Conservation (phyloP, 1,140 invertebrate species). For the Centruroides sculpturatus region DNA sequence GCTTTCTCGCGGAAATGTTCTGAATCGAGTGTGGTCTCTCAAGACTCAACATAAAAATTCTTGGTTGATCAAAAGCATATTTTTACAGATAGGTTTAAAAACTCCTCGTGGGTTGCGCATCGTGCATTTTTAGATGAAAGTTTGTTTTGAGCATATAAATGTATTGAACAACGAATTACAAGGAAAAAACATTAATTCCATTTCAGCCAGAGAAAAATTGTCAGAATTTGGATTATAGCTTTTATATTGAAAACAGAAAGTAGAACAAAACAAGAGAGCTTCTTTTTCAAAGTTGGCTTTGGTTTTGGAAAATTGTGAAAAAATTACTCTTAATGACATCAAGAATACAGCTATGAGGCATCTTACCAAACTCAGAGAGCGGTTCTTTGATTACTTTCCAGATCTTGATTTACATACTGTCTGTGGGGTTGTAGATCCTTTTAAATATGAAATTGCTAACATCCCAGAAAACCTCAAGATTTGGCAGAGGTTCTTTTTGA, state of each 20-base stretch:
- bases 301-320: slow-evolving; percentile 1
- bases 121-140: neutral
- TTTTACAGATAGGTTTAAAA: neutral
- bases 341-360: neutral
- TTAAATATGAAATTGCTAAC: neutral
- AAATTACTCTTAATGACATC: neutral
- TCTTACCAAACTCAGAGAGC: slow-evolving; percentile 3
- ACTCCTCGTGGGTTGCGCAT: neutral
- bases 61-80: slow-evolving; percentile 1
- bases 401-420: neutral
- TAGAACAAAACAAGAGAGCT: neutral
- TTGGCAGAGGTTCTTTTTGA: neutral
- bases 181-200: neutral
- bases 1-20: slow-evolving; percentile 1
- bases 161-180: neutral
- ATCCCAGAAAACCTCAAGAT: neutral
- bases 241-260: neutral
- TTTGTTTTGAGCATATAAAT: neutral
- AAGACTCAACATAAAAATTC: neutral
- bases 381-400: slow-evolving; percentile 6
- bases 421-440: neutral
- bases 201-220: neutral
- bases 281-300: neutral
- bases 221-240: neutral
- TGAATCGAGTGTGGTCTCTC: neutral